Evolutionary conservation across 2,113 vertebrate species (phyloP), one percentile per base, ranked within the genome.

Genomic region (Alouatta palliata): DNA sequence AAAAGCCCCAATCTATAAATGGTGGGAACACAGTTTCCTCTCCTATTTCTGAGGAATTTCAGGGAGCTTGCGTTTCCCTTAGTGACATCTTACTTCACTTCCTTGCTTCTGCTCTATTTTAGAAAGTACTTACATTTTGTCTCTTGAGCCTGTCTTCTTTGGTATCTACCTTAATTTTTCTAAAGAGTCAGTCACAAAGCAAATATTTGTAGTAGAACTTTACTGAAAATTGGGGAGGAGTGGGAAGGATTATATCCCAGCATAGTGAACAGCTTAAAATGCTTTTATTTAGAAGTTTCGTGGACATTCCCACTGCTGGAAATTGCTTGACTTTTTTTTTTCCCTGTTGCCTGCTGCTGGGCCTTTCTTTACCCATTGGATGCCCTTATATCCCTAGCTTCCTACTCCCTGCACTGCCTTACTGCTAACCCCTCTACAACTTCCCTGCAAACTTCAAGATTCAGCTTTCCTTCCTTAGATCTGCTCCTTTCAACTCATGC

Each of bases 81-180:
- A 79, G 45, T 82, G 10, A 83, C 5, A 13, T 19, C 30, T 92
- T 64, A 64, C 43, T 96, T 94, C 30, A 30, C 30, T 27, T 96
- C 25, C 92, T n/a, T 85, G 84, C 52, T 86, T 90, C 87, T 94
- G 68, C 43, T 92, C 17, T 94, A 1, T 87, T 96, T 97, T 94
- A 45, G 80, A 71, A 87, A 14, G 37, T 35, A 47, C 56, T 64
- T 91, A 19, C 14, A 66, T 90, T 68, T 91, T 95, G 79, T 91
- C 30, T 87, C 16, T 83, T 94, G 73, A 96, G 40, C n/a, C 49
- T 92, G 35, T 84, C 75, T 96, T 96, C 37, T 90, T 90, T 97
- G 76, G 40, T 76, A 25, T 90, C 43, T 95, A 37, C 45, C 56
- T 94, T 95, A 61, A 89, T 83, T 97, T 61, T 47, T 92, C 23